These are phyloP conservation scores for Sylvilagus bachmani DNA, from an alignment of 2,113 vertebrate genomes.

Conservation along the genomic window DNA sequence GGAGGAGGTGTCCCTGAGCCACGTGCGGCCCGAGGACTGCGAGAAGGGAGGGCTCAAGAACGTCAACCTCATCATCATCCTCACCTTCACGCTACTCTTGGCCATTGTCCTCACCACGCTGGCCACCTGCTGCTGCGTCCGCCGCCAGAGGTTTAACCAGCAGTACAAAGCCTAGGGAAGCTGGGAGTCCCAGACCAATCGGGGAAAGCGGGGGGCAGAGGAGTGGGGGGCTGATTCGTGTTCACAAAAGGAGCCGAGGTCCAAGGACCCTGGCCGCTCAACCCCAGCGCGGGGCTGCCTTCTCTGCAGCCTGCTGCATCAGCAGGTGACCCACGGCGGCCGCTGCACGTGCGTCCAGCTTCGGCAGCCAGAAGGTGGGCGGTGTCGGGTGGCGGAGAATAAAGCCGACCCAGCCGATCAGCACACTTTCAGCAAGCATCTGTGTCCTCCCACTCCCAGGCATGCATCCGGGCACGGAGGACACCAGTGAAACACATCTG, in stretches of 20 bases:
- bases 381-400: neutral
- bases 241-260: neutral
- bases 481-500: neutral
- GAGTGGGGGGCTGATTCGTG: neutral
- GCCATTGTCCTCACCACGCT: slow-evolving; percentile 78
- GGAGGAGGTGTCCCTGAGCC: slow-evolving; percentile 87
- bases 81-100: slow-evolving; percentile 84
- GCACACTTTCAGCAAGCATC: neutral
- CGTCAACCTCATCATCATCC: slow-evolving; percentile 86
- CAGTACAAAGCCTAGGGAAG: slow-evolving; percentile 88
- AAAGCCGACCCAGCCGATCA: neutral
- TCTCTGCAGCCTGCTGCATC: neutral
- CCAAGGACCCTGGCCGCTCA: neutral
- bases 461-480: neutral
- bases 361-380: neutral
- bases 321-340: neutral
- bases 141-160: slow-evolving; percentile 86
- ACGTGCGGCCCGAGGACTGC: slow-evolving; percentile 91
- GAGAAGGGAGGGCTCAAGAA: slow-evolving; percentile 86
- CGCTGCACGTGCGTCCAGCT: neutral
- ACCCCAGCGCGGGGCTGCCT: neutral
- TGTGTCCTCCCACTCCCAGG: neutral
- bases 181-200: neutral
- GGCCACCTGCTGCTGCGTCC: slow-evolving; percentile 85
- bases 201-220: neutral